These are phyloP conservation scores for Montipora cactus DNA, from an alignment of 64 coral and sea anemone genomes.

Conservation along the genomic window DNA sequence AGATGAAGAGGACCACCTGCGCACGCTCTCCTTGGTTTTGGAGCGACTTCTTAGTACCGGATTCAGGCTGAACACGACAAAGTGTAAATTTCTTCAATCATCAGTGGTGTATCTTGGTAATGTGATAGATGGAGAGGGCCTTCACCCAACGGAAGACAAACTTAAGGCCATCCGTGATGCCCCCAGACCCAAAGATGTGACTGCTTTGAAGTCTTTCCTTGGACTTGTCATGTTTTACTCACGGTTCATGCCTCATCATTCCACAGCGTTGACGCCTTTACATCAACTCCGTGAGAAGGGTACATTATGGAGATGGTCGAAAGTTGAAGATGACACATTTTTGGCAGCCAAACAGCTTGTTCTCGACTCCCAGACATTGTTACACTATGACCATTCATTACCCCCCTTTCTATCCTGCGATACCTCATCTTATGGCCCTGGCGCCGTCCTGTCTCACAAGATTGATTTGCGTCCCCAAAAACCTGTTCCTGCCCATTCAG, in stretches of 20 bases:
- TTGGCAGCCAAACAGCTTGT: conserved; percentile 43
- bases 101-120: conserved; percentile 35
- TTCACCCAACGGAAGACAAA: conserved; percentile 52
- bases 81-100: conserved; percentile 1
- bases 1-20: conserved; percentile 30
- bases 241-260: conserved; percentile 57
- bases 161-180: conserved; percentile 6
- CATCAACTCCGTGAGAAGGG: conserved; percentile 7
- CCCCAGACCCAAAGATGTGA: conserved; percentile 44
- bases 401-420: conserved; percentile 38
- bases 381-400: conserved; percentile 61
- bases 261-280: conserved; percentile 46
- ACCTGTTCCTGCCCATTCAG: conserved; percentile 52
- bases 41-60: conserved; percentile 44
- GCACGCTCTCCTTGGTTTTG: conserved; percentile 60
- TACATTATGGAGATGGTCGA: conserved; percentile 42
- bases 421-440: conserved; percentile 65
- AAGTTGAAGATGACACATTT: conserved; percentile 48
- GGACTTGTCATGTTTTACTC: too few species aligned
- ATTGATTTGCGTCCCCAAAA: conserved; percentile 51
- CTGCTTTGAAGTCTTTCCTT: conserved; percentile 55
- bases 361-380: conserved; percentile 59
- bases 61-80: not conserved
- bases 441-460: conserved; percentile 68
- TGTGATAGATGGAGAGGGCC: conserved; percentile 30